Base-by-base conservation (phyloP, 2,113 vertebrate genomes). In the Ameiurus melas region DNA sequence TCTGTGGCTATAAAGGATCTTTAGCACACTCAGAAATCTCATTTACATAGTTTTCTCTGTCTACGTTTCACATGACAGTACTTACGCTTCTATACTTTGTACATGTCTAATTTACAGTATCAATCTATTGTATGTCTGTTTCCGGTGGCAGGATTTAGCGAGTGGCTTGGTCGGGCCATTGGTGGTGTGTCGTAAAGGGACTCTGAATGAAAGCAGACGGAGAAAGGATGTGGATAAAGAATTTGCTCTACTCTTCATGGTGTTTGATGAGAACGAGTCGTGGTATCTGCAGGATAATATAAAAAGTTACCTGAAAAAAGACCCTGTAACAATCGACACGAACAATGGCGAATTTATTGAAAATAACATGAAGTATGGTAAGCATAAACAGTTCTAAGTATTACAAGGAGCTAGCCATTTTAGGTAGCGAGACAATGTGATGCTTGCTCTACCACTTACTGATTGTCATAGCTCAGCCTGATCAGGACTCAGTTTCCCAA, bases 201-300 rank as follows among this genome's bases (percentile, higher is more conserved):
- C 96, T 58, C 92, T 99, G 86, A 90, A 93, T 73, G 3, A 36
- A 1, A 92, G 94, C 73, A 96, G 97, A 82, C 87, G 90, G 80
- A 96, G 97, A 87, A 91, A 20, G 0, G 97, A 99, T 5, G 92
- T 97, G 2, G 92, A 97, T 30, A 95, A 93, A 68, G 98, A 99
- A 94, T 99, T 99, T 92, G 96, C 95, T 16, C 95, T 99, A 83
- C 95, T 99, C 43, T 99, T 99, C 79, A 94, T 99, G 96, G 93
- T 99, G 70, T 96, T 97, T 2, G 95, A 99, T 89, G 98, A 99
- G 95, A 99, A 99, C 78, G 80, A 97, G 91, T 99, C 98, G 43
- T 98, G 98, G 97, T 99, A 99, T 90, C 92, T 98, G 92, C 93
- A 97, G 17, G 96, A 98, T 55, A 99, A 98, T 91, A 97, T 99